Evolutionary conservation across 1,140 invertebrate genomes (phyloP), one percentile per base, ranked within the genome.

Genomic region (Drosophila ohnishii): DNA sequence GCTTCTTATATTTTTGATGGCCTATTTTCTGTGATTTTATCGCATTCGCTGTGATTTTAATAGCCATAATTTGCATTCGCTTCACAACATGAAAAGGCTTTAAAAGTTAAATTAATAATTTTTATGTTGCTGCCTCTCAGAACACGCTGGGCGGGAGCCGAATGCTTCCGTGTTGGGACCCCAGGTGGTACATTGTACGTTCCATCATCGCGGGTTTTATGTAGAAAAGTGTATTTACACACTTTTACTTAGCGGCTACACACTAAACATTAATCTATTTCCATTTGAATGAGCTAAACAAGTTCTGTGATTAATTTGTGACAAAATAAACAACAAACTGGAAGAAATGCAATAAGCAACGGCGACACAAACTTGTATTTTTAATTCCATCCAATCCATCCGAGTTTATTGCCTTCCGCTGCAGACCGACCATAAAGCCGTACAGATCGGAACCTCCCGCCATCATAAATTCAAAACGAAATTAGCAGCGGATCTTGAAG

Each of bases 1-100:
- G 44, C 67, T 78, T 44, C 75, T 75, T 60, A 81, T 55, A 72
- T 19, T 72, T 48, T 66, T 72, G 35, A 71, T 79, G 80, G 73
- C 73, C 73, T 76, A 76, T 76, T 66, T 76, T 76, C 62, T 32
- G 22, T 40, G 73, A 70, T 57, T 58, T 71, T 48, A 71, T 71
- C 50, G 42, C 51, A 55, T 75, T 58, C 44, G 16, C 72, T 75
- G 35, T 60, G 73, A 60, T 75, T 76, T 75, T 60, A 60, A 76
- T 67, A n/a, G 16, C 8, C 39, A 32, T 25, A 5, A 73, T 62
- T 73, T 62, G 57, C 47, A 73, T 73, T 48, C 44, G 35, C 37
- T 40, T 40, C 30, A 64, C 40, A 40, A 59, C 65, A 58, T 59
- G 30, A 59, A 53, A 40, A 73, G 30, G 56, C 63, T 66, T 45